These are phyloP conservation scores for Otis tarda DNA, from an alignment of 2,113 vertebrate species.

Conservation along the genomic window DNA sequence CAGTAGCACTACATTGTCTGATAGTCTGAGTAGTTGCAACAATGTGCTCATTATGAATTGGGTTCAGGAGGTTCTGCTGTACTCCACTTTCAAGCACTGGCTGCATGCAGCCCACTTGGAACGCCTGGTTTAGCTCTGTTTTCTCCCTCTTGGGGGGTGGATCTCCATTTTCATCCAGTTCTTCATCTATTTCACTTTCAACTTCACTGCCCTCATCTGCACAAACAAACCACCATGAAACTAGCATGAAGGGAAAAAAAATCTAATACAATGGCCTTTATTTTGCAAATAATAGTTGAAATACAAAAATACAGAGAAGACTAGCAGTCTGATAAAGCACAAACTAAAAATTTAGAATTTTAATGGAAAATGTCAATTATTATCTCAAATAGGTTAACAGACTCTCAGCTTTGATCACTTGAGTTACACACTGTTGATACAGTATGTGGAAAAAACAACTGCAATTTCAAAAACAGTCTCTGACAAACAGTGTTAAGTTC, in stretches of 20 bases:
- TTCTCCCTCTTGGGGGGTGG: slow-evolving; percentile 84
- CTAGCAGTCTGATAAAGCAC: not conserved
- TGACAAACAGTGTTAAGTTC: not conserved
- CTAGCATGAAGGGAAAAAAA: not conserved
- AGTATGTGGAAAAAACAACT: not conserved
- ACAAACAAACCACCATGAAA: slow-evolving; percentile 68
- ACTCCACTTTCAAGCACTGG: slow-evolving; percentile 78
- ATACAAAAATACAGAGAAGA: not conserved
- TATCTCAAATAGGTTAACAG: not conserved
- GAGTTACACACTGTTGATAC: not conserved
- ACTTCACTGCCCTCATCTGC: slow-evolving; percentile 86
- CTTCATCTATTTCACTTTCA: slow-evolving; percentile 85
- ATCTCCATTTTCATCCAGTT: slow-evolving; percentile 82
- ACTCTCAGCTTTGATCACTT: not conserved
- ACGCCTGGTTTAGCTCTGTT: slow-evolving; percentile 79
- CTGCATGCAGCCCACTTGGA: slow-evolving; percentile 79
- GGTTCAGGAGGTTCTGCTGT: slow-evolving; percentile 79
- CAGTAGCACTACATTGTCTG: slow-evolving; percentile 82
- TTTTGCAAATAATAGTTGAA: not conserved
- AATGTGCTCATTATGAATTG: slow-evolving; percentile 83
- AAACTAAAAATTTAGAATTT: not conserved
- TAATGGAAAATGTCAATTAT: not conserved
- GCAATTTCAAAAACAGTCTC: not conserved
- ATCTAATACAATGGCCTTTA: not conserved
- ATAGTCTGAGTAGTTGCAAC: slow-evolving; percentile 82